A percentile compares a stretch with the other conserved stretches of the same genome.
phyloP scores from a whole-genome alignment of 2,888 invertebrate genomes.

The Subacronicta megacephala region DNA sequence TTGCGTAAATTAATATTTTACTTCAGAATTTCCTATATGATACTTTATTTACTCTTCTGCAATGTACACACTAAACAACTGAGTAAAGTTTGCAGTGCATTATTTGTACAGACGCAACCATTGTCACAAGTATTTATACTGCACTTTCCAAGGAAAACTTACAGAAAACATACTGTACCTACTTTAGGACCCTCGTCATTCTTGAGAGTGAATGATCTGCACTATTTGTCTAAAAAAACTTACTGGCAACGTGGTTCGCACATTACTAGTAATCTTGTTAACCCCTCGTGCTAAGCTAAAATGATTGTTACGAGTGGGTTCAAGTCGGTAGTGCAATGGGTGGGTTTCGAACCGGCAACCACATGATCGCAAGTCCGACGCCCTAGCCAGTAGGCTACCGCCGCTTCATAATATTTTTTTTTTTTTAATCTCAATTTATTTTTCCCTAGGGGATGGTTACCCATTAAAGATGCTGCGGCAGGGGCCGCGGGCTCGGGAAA shows the following conservation, averaged over 20 bases:
- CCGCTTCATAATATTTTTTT: neutral
- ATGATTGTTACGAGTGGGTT: no score
- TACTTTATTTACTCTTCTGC: neutral
- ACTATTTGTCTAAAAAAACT: no score
- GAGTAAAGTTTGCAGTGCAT: slow-evolving; percentile 13
- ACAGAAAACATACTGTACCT: neutral
- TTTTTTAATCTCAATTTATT: slow-evolving; percentile 1
- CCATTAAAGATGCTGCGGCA: neutral
- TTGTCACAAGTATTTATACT: slow-evolving; percentile 22
- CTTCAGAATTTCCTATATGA: no score
- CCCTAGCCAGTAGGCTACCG: no score
- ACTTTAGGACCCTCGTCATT: neutral
- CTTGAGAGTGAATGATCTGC: no score
- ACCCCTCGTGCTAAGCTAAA: no score
- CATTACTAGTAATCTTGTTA: no score
- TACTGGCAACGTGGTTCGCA: no score
- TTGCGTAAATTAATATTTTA: no score
- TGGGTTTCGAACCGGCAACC: no score
- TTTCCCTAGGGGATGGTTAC: slow-evolving; percentile 23
- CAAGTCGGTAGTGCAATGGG: no score
- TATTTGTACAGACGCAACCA: slow-evolving; percentile 11
- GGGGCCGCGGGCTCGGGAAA: neutral
- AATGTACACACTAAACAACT: neutral
- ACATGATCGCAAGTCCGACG: no score
- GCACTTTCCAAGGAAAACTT: slow-evolving; percentile 24